Conservation (phyloP, 2,113 vertebrate genomes). For the Eulemur rufifrons region DNA sequence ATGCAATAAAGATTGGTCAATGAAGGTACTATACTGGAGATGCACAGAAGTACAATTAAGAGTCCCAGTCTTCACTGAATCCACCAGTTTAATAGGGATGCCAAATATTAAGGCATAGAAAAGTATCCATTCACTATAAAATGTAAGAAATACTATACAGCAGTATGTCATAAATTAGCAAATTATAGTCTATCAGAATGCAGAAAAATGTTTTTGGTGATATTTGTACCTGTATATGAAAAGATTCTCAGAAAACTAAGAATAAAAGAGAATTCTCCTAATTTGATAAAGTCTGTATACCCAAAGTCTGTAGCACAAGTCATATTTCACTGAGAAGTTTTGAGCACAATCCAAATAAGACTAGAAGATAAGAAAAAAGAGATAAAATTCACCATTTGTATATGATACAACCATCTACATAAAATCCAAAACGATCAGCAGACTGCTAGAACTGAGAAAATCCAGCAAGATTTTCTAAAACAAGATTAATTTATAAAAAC, state of each 20-base stretch:
- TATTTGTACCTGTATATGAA: not conserved
- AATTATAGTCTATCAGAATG: not conserved
- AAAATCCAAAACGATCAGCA: not conserved
- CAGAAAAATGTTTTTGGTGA: not conserved
- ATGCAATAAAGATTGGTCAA: not conserved
- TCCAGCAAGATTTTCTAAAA: not conserved
- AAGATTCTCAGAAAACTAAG: conserved; percentile 14
- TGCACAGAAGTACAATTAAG: not conserved
- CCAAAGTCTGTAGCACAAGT: not conserved
- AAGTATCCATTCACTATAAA: not conserved
- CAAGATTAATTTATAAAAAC: conserved; percentile 3
- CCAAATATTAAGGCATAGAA: not conserved
- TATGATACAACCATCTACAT: not conserved
- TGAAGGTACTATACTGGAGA: not conserved
- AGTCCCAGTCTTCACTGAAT: not conserved
- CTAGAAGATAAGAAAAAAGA: not conserved
- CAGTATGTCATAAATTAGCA: not conserved
- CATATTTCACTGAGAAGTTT: conserved; percentile 8
- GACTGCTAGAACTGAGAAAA: not conserved
- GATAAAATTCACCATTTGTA: not conserved
- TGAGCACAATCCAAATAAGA: not conserved
- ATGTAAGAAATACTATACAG: not conserved
- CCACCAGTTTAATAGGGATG: not conserved
- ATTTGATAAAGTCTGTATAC: not conserved
- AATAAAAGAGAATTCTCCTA: not conserved